phyloP scores from a whole-genome alignment of 2,797 vertebrate genomes.

The Danio tinwini region DNA sequence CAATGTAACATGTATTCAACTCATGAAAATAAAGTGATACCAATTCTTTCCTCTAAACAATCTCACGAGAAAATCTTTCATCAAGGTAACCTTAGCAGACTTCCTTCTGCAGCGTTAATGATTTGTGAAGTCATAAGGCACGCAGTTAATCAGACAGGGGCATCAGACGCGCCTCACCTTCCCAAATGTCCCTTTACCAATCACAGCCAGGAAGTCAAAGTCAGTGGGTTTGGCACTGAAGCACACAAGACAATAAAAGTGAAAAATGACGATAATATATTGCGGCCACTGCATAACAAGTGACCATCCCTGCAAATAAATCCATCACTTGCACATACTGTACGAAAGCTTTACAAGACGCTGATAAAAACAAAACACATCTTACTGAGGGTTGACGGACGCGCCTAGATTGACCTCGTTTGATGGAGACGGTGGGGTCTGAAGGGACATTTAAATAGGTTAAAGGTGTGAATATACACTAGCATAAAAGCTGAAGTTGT shows the following conservation, averaged over 20 bases:
- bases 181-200: slow-evolving; percentile 98
- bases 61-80: background rate
- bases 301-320: background rate
- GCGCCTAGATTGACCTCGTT: slow-evolving; percentile 93
- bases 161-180: slow-evolving; percentile 80
- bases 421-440: slow-evolving; percentile 72
- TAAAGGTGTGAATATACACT: background rate
- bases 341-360: background rate
- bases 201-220: slow-evolving; percentile 96
- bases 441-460: slow-evolving; percentile 49
- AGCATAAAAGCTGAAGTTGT: background rate
- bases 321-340: background rate
- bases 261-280: background rate
- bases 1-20: too few species aligned
- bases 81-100: slow-evolving; percentile 55
- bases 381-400: slow-evolving; percentile 97
- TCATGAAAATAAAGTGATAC: too few species aligned
- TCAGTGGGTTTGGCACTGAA: slow-evolving; percentile 95
- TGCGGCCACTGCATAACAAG: background rate
- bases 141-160: slow-evolving; percentile 57
- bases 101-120: slow-evolving; percentile 68
- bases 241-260: slow-evolving; percentile 23
- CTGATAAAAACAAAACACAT: slow-evolving; percentile 51
- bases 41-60: background rate
- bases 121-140: slow-evolving; percentile 65